Conservation (phyloP, 2,888 invertebrate species). For the Eudasyphora cyanicolor region DNA sequence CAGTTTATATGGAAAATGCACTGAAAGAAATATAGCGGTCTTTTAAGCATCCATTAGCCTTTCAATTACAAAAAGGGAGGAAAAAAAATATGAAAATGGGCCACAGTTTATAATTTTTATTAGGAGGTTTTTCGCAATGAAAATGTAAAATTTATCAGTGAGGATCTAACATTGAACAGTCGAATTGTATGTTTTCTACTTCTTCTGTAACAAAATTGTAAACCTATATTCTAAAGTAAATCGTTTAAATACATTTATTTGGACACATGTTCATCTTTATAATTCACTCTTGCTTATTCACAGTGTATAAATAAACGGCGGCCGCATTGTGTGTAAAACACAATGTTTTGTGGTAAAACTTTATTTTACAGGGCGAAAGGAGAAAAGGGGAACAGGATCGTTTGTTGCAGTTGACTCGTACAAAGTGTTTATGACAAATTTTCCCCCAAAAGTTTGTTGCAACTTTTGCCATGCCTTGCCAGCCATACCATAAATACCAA, state of each 20-base stretch:
- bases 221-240: too few relatives aligned
- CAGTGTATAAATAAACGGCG: background rate
- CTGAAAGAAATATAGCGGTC: background rate
- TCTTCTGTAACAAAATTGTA: too few relatives aligned
- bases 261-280: too few relatives aligned
- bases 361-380: background rate
- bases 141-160: too few relatives aligned
- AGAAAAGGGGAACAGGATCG: background rate
- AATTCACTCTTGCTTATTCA: background rate
- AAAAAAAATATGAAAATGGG: too few relatives aligned
- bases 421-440: conserved; percentile 30
- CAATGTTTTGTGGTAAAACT: background rate
- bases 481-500: background rate
- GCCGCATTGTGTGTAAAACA: background rate
- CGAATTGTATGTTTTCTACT: too few relatives aligned
- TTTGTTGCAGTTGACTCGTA: background rate
- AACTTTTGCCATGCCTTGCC: background rate
- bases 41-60: too few relatives aligned
- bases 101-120: too few relatives aligned
- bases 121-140: too few relatives aligned
- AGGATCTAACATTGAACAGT: too few relatives aligned
- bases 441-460: background rate
- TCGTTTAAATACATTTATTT: too few relatives aligned
- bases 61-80: too few relatives aligned
- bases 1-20: background rate